Evolutionary conservation across 2,888 invertebrate genomes (phyloP).

Genomic region (Megamerina dolium): DNA sequence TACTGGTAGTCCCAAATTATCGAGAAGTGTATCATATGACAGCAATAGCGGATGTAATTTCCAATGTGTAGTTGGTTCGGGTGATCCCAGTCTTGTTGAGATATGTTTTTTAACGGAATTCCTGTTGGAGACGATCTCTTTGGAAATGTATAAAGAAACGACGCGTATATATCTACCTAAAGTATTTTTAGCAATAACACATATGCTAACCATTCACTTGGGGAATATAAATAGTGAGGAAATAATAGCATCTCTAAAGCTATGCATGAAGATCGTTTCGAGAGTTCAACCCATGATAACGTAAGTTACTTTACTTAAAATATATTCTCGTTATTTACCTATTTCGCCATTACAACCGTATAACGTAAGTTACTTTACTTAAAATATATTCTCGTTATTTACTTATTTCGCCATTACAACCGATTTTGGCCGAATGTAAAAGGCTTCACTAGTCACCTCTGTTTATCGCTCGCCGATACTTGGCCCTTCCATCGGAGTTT

Average conservation of each 20-base stretch:
- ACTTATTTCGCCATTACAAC: no score
- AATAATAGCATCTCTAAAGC: conserved; percentile 58
- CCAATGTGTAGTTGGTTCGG: conserved; percentile 55
- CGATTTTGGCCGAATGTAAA: no score
- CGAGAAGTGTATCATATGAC: conserved; percentile 16
- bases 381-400: background rate
- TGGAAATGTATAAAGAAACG: conserved; percentile 71
- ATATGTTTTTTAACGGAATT: conserved; percentile 69
- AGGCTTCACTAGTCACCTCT: no score
- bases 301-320: conserved; percentile 21
- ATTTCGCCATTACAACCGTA: background rate
- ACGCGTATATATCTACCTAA: conserved; percentile 73
- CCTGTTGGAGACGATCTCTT: conserved; percentile 66
- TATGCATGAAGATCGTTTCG: conserved; percentile 68
- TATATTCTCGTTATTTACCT: no score
- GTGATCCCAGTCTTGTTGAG: conserved; percentile 60
- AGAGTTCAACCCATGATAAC: conserved; percentile 65
- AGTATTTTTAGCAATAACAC: conserved; percentile 62
- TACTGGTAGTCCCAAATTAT: conserved; percentile 12
- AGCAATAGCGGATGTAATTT: conserved; percentile 33
- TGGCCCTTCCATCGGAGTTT: no score
- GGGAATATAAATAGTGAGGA: conserved; percentile 51
- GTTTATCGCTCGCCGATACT: no score
- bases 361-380: background rate
- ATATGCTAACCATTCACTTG: conserved; percentile 56